Evolutionary conservation across 2,113 vertebrate genomes (phyloP).

Genomic region (Dasyurus viverrinus): DNA sequence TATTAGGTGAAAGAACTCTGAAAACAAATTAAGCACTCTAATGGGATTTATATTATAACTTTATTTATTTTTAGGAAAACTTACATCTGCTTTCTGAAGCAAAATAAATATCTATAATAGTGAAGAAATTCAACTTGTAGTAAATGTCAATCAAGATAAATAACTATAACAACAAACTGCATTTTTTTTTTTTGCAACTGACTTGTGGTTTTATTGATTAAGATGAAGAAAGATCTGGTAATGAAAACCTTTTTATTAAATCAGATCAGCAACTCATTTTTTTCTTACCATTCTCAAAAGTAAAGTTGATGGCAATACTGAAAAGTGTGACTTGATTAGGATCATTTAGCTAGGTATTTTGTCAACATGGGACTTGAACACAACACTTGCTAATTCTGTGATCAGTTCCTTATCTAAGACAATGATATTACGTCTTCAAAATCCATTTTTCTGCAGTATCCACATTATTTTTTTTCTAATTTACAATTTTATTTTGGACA

Average conservation of each 20-base stretch:
- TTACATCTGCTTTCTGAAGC: not conserved
- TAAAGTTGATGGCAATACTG: not conserved
- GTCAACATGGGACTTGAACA: not conserved
- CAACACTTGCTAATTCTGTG: not conserved
- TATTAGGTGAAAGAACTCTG: conserved; percentile 17
- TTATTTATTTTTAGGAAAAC: not conserved
- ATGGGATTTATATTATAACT: not conserved
- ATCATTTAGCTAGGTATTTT: not conserved
- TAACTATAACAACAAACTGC: not conserved
- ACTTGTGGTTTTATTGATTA: not conserved
- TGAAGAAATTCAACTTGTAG: not conserved
- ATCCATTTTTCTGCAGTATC: not conserved
- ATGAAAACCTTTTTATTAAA: not conserved
- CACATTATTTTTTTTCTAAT: not conserved
- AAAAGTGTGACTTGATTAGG: not conserved
- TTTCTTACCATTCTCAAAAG: not conserved
- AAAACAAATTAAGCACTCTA: not conserved
- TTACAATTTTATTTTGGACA: not conserved
- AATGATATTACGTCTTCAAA: not conserved
- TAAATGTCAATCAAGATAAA: not conserved
- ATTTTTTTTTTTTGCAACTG: not conserved
- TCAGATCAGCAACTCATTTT: not conserved
- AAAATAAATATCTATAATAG: not conserved
- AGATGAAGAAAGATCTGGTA: not conserved
- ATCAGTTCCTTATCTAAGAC: not conserved